Evolutionary conservation across 2,113 vertebrate genomes (phyloP).

Genomic region (Centropus bengalensis): DNA sequence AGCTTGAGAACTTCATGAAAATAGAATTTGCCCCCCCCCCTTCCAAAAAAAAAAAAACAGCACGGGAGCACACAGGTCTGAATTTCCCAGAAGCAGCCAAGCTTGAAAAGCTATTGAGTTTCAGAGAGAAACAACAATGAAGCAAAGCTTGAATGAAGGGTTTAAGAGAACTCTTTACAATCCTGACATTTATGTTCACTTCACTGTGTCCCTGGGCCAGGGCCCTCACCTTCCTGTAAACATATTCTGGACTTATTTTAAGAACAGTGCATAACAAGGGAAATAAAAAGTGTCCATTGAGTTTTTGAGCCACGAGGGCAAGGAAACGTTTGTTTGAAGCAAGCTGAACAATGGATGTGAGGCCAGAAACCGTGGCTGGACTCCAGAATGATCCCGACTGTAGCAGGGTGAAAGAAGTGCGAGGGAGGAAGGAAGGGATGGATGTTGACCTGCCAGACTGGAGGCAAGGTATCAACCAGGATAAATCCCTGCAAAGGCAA

Average conservation of each 20-base stretch:
- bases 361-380: neutral
- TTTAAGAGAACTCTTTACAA: neutral
- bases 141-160: neutral
- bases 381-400: neutral
- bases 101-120: neutral
- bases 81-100: neutral
- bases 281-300: neutral
- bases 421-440: neutral
- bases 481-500: neutral
- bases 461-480: fast-evolving
- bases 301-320: neutral
- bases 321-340: neutral
- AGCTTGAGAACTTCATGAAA: neutral
- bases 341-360: neutral
- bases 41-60: neutral
- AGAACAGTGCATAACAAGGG: neutral
- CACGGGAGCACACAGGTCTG: neutral
- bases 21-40: neutral
- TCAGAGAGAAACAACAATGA: neutral
- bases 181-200: neutral
- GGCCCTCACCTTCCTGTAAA: neutral
- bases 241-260: neutral
- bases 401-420: fast-evolving
- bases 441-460: neutral
- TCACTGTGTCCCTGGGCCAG: neutral